Evolutionary conservation across 1,140 invertebrate genomes (phyloP), one percentile per base, ranked within the genome.

Genomic region (Batillaria attramentaria): DNA sequence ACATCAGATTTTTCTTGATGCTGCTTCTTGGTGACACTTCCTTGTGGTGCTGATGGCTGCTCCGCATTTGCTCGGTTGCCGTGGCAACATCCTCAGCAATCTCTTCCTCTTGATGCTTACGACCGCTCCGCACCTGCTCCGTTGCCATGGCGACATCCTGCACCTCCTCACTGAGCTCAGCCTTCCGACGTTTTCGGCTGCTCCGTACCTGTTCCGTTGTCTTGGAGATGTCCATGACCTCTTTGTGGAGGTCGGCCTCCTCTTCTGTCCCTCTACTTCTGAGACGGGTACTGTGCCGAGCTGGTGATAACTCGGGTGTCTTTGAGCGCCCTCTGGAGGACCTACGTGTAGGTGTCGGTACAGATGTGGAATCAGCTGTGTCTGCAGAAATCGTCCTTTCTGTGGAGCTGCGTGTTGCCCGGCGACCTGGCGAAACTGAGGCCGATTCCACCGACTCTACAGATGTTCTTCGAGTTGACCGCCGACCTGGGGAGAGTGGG

Each of bases 61-160:
- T 31, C 43, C 68, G 41, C 24, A 42, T 70, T 46, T 70, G 41
- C 41, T 70, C 37, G n/a, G 68, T 42, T n/a, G 33, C 41, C 8
- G 39, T 24, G 4, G 68, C 43, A 0, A 46, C 41, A 8, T 37
- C 18, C 2, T 16, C 16, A 24, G 35, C 2, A 24, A 39, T 20
- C 37, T 41, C 18, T 6, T 70, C 68, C 4, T 39, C n/a, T 42
- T 70, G 68, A n/a, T 70, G 68, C 28, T 46, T 70, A 31, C 68
- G 68, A 18, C 24, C 13, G 41, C 24, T 70, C 39, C 68, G 68
- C 39, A 70, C 41, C 42, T 70, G 41, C 16, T 70, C 68, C 0
- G 68, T 70, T 13, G 41, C 68, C n/a, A 31, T 28, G 68, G 68
- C 35, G 28, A 70, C 35, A 42, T 70, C 68, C 41, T 70, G 43